Evolutionary conservation across 2,888 invertebrate genomes (phyloP).

Genomic region (Ptilodon capucinus): DNA sequence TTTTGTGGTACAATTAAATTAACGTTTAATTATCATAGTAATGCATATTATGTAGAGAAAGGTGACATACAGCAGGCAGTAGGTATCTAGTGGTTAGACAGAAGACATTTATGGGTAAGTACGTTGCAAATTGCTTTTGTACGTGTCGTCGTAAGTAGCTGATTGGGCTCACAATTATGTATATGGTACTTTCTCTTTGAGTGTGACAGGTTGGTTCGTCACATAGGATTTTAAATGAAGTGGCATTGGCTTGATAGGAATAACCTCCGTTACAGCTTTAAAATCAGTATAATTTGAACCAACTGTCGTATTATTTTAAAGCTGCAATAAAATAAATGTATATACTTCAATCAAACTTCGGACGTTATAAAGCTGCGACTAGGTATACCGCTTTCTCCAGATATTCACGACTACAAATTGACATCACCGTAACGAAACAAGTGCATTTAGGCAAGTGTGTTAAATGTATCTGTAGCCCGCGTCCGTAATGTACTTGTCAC

Average conservation of each 20-base stretch:
- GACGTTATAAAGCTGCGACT: background rate
- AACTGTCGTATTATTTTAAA: too few relatives aligned
- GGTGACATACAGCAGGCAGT: constrained; percentile 6
- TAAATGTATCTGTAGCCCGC: constrained; percentile 28
- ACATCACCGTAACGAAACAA: constrained; percentile 9
- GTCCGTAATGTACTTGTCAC: constrained; percentile 25
- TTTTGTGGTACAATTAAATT: too few relatives aligned
- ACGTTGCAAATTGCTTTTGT: constrained; percentile 47
- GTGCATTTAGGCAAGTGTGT: constrained; percentile 41
- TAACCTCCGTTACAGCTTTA: background rate
- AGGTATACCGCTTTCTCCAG: constrained; percentile 20
- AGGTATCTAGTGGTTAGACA: constrained; percentile 19
- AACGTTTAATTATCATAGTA: too few relatives aligned
- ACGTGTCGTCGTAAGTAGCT: constrained; percentile 62
- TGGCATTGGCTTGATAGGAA: background rate
- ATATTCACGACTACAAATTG: constrained; percentile 13
- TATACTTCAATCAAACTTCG: background rate
- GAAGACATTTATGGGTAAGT: constrained; percentile 37
- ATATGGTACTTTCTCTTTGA: constrained; percentile 54
- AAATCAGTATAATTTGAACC: background rate
- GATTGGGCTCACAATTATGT: constrained; percentile 40
- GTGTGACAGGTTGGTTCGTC: constrained; percentile 14
- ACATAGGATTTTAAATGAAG: constrained; percentile 3
- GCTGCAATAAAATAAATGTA: too few relatives aligned
- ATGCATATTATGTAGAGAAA: constrained; percentile 5